Base-by-base conservation (phyloP, 2,797 vertebrate species). In the Chaunax sp. region DNA sequence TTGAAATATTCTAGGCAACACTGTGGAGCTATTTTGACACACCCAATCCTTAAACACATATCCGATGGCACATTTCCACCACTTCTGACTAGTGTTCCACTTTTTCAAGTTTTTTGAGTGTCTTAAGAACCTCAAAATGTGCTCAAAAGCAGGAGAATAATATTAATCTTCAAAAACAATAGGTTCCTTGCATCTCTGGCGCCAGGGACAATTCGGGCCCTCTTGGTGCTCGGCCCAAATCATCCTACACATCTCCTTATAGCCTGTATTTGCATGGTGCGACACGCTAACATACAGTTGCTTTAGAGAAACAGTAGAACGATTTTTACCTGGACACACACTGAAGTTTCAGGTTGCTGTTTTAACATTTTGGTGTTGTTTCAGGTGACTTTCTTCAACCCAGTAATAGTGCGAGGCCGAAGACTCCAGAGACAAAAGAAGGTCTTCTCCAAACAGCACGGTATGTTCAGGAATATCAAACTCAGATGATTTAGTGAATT, bases 371-470 rank as follows among this genome's bases (percentile, higher is more conserved):
- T n/a, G 19, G 49, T 30, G 54, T n/a, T 71, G 5, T 69, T 69
- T 69, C 85, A 99, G 98, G 95, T 99, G 76, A 97, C 92, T 72
- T 99, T 99, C 93, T 95, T 94, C 80, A 97, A 97, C 80, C 98
- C 97, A 0, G 93, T 97, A 7, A 95, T 98, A 64, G 96, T 96
- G 86, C 93, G 94, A 68, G 94, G 94, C 19, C 92, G 95, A 18
- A 94, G 94, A 45, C 93, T 99, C 28, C 97, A 96, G 90, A 91
- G 97, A 26, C 97, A 99, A 92, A 97, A 96, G 64, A 94, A 96
- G 7, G 95, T 99, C 72, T 97, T 97, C 84, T 96, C 95, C 4
- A 98, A 98, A 78, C 94, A 96, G 78, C 96, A 96, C 87, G 96
- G 97, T 97, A 53, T 0, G 89, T 75, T 65, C n/a, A 51, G 6